phyloP scores from a whole-genome alignment of 2,113 vertebrate species.

The Campylomormyrus tamandua region DNA sequence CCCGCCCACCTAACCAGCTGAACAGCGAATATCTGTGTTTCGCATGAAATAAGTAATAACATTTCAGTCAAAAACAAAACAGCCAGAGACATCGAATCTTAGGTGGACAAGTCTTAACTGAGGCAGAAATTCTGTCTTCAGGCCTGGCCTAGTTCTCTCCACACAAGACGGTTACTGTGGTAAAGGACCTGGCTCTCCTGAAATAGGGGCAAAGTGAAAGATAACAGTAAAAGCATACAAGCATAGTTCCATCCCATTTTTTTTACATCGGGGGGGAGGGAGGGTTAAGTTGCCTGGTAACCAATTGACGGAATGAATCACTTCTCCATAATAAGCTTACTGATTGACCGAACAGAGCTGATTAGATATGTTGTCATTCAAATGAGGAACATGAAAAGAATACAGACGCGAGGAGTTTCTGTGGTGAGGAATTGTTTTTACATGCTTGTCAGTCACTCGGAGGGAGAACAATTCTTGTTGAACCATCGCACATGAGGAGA shows the following conservation, averaged over 20 bases:
- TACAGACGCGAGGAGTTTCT: not conserved
- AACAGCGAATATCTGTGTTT: not conserved
- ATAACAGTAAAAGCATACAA: not conserved
- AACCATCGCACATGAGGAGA: not conserved
- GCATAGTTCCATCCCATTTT: not conserved
- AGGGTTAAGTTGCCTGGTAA: conserved; percentile 2
- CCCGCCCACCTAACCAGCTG: not conserved
- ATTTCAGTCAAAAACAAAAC: not conserved
- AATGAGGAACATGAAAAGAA: not conserved
- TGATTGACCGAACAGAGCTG: not conserved
- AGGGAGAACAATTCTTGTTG: not conserved
- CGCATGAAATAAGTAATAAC: not conserved
- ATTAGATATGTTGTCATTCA: conserved; percentile 15
- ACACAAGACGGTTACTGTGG: not conserved
- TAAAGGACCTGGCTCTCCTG: not conserved
- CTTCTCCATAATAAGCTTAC: conserved; percentile 1
- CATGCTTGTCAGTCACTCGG: not conserved
- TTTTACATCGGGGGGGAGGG: not conserved
- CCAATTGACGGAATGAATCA: not conserved
- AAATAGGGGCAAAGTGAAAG: not conserved
- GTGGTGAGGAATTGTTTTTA: conserved; percentile 4
- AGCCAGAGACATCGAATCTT: not conserved
- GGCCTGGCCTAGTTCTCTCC: not conserved
- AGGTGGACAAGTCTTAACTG: not conserved
- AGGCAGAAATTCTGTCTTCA: not conserved